Evolutionary conservation across 2,888 invertebrate genomes (phyloP).

Genomic region (Ectropis crepuscularia): DNA sequence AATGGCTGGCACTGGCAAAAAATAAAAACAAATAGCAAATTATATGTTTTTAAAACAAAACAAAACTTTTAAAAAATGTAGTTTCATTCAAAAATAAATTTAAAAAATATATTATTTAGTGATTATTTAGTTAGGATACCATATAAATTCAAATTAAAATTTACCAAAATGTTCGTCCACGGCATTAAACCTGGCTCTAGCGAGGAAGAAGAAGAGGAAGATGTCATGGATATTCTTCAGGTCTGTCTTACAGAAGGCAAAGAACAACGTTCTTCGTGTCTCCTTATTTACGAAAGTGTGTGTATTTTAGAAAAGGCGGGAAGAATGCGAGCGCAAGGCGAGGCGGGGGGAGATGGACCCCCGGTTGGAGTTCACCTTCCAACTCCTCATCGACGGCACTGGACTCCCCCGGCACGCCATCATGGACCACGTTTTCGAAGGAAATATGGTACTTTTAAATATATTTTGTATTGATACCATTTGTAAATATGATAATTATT

Average conservation of each 20-base stretch:
- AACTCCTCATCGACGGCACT: constrained; percentile 93
- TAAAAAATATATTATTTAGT: neutral
- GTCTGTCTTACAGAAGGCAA: constrained; percentile 52
- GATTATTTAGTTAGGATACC: neutral
- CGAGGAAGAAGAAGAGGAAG: constrained; percentile 86
- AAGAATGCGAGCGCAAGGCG: constrained; percentile 97
- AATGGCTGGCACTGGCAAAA: constrained; percentile 41
- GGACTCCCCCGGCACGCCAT: constrained; percentile 92
- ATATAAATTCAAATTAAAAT: neutral
- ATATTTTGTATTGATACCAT: neutral
- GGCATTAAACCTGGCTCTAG: constrained; percentile 83
- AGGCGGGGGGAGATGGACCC: constrained; percentile 97
- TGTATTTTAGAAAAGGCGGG: constrained; percentile 86
- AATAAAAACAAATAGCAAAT: constrained; percentile 4
- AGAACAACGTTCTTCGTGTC: neutral
- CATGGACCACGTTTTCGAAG: constrained; percentile 96
- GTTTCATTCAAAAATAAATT: neutral
- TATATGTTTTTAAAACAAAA: neutral
- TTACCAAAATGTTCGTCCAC: constrained; percentile 82
- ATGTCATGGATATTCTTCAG: constrained; percentile 80
- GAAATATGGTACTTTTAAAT: constrained; percentile 88
- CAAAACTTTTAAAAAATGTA: neutral
- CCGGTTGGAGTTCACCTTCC: constrained; percentile 95
- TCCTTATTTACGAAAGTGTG: constrained; percentile 2
- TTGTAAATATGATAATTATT: no score